Percentiles rank a stretch among this genome's conserved stretches.
Evolutionary conservation across 2,113 vertebrate genomes (phyloP).

Genomic region (Channa argus): DNA sequence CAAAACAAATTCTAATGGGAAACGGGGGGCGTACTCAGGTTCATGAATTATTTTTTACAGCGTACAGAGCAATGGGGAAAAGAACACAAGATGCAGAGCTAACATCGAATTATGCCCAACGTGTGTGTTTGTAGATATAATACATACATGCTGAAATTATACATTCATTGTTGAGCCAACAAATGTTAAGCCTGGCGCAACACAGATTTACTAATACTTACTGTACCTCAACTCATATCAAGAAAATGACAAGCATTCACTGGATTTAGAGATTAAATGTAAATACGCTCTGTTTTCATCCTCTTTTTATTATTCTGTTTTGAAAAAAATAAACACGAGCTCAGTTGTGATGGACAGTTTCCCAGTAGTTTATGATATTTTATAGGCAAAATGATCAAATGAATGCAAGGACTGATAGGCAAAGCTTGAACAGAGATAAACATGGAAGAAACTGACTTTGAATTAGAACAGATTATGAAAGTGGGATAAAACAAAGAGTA

Average conservation of each 20-base stretch:
- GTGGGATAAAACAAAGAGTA: no score
- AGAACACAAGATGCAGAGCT: neutral
- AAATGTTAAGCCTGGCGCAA: neutral
- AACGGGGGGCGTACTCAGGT: neutral
- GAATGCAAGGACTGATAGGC: neutral
- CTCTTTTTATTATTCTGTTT: no score
- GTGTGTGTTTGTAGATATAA: neutral
- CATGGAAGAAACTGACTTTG: no score
- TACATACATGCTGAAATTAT: neutral
- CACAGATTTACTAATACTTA: no score
- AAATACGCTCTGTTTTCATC: no score
- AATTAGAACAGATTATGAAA: no score
- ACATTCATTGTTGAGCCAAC: neutral
- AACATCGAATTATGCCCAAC: neutral
- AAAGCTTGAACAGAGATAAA: neutral
- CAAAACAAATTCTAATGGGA: conserved; percentile 1
- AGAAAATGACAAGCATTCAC: no score
- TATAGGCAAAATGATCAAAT: no score
- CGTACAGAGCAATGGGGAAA: neutral
- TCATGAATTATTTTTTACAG: conserved; percentile 6
- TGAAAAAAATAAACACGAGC: no score
- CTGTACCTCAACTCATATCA: neutral
- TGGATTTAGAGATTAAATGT: no score
- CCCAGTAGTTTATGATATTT: no score
- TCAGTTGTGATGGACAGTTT: no score